Conservation (phyloP, 1,140 invertebrate species). For the Atta colombica region DNA sequence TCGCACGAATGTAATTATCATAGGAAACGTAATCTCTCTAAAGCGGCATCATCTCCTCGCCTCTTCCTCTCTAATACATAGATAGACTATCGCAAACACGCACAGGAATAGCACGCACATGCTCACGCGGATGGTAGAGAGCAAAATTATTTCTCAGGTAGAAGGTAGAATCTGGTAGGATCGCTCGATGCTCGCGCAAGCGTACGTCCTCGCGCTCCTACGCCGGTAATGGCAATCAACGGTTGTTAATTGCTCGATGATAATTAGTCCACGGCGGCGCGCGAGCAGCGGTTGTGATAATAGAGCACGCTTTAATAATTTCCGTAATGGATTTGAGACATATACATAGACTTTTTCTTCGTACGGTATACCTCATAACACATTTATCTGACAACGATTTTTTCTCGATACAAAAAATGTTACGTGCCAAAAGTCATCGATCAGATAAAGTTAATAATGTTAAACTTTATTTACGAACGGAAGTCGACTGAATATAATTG, state of each 20-base stretch:
- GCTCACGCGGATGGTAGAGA: neutral
- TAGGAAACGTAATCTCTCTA: constrained; percentile 56
- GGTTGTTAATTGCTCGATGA: constrained; percentile 77
- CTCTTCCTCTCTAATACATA: constrained; percentile 51
- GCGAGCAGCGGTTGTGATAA: constrained; percentile 57
- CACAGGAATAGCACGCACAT: no score
- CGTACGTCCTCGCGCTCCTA: constrained; percentile 37
- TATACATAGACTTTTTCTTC: constrained; percentile 27
- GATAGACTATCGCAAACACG: neutral
- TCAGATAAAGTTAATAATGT: neutral
- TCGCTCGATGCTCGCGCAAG: constrained; percentile 43
- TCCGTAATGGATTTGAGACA: constrained; percentile 75
- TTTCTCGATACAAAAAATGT: neutral
- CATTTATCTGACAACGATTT: constrained; percentile 7
- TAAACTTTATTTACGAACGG: neutral
- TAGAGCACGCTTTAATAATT: constrained; percentile 75
- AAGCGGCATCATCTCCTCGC: constrained; percentile 50
- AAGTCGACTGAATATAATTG: neutral
- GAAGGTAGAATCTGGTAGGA: constrained; percentile 26
- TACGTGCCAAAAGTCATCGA: neutral
- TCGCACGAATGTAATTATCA: constrained; percentile 58
- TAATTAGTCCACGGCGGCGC: constrained; percentile 67
- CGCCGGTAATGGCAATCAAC: constrained; percentile 75
- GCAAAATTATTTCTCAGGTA: constrained; percentile 61
- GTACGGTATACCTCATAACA: constrained; percentile 40